A percentile compares a stretch with the other conserved stretches of the same genome.
Conservation (phyloP, 2,888 invertebrate genomes). For the Mesopsocus fuscifrons region DNA sequence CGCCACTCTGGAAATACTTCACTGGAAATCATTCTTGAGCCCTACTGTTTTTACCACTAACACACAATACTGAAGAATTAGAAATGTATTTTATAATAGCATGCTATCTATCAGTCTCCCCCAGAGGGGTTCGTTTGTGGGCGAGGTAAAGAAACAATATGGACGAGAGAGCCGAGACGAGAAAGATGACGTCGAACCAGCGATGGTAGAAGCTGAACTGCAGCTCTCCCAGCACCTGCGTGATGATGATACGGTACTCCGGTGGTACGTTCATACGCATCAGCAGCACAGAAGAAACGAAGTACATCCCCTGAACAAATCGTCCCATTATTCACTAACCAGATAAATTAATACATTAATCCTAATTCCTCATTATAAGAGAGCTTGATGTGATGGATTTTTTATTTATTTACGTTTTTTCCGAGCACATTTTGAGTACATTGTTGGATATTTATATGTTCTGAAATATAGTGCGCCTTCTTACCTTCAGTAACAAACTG, state of each 20-base stretch:
- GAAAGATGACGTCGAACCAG: slow-evolving; percentile 99
- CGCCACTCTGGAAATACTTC: too few relatives aligned
- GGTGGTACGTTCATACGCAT: slow-evolving; percentile 99
- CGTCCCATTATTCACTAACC: slow-evolving; percentile 5
- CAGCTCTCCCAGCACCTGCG: slow-evolving; percentile 83
- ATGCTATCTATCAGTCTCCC: slow-evolving; percentile 1
- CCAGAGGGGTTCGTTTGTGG: slow-evolving; percentile 56
- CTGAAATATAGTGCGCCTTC: too few relatives aligned
- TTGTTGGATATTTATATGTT: too few relatives aligned
- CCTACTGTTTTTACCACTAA: too few relatives aligned
- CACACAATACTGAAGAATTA: too few relatives aligned
- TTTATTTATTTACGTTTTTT: too few relatives aligned
- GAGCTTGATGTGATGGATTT: slow-evolving; percentile 3
- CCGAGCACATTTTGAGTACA: too few relatives aligned
- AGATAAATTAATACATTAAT: slow-evolving; percentile 4
- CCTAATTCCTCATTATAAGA: too few relatives aligned
- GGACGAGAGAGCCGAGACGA: slow-evolving; percentile 88
- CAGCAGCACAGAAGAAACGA: slow-evolving; percentile 88
- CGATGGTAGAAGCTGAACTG: slow-evolving; percentile 99
- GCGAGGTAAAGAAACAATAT: slow-evolving; percentile 91
- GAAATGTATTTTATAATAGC: too few relatives aligned
- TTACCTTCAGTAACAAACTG: too few relatives aligned
- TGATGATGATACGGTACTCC: slow-evolving; percentile 85
- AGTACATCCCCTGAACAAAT: slow-evolving; percentile 83
- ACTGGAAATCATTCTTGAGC: too few relatives aligned